phyloP scores from a whole-genome alignment of 1,140 invertebrate genomes.

The Eumeta japonica region DNA sequence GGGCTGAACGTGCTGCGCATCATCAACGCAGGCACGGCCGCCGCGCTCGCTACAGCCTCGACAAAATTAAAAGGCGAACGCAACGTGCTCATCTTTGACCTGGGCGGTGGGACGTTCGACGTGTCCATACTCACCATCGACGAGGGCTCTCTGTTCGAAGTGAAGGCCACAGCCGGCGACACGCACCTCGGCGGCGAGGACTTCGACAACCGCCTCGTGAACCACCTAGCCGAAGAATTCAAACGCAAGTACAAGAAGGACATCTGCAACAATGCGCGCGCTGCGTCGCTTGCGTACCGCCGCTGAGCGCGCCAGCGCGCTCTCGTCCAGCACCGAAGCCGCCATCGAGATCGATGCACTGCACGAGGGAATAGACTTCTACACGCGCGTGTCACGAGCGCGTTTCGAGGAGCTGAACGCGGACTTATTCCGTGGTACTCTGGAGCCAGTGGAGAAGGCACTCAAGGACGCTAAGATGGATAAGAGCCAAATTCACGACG shows the following conservation, averaged over 20 bases:
- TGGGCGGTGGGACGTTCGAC: too few species aligned
- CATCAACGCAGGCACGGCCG: conserved; percentile 74
- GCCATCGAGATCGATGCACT: conserved; percentile 56
- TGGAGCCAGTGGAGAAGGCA: conserved; percentile 62
- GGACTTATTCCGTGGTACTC: conserved; percentile 56
- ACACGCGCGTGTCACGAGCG: conserved; percentile 48
- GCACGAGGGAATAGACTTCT: conserved; percentile 52
- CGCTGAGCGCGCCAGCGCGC: conserved; percentile 59
- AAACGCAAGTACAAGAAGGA: conserved; percentile 51
- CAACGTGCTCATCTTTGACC: too few species aligned
- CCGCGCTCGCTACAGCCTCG: conserved; percentile 72
- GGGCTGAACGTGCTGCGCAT: conserved; percentile 41
- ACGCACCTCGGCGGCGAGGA: conserved; percentile 77
- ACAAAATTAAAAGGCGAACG: conserved; percentile 71
- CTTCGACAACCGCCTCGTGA: conserved; percentile 79
- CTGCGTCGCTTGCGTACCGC: conserved; percentile 65
- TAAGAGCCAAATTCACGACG: conserved; percentile 73
- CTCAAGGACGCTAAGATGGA: conserved; percentile 66
- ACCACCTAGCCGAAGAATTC: conserved; percentile 62
- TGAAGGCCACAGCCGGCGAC: conserved; percentile 71
- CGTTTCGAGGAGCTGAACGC: too few species aligned
- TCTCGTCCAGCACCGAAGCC: conserved; percentile 56
- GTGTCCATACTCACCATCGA: conserved; percentile 79
- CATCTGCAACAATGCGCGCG: conserved; percentile 35
- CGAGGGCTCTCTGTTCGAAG: conserved; percentile 73